Evolutionary conservation across 2,797 vertebrate species (phyloP).

Genomic region (Pygocentrus nattereri): DNA sequence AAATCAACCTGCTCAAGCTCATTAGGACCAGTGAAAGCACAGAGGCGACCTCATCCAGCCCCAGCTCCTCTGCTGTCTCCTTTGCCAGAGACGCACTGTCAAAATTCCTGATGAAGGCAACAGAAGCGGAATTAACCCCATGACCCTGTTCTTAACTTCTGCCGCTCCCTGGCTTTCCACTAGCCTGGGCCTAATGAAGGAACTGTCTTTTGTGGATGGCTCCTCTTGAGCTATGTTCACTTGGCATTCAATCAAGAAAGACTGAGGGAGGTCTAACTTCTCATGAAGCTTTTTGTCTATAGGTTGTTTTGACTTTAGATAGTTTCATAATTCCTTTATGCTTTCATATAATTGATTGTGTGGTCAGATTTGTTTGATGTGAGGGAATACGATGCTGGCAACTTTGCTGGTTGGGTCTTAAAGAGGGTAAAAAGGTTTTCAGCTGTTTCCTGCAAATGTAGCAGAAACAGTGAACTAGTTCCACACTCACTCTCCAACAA

Average conservation of each 20-base stretch:
- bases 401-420: background rate
- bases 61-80: constrained; percentile 54
- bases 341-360: constrained; percentile 13
- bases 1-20: constrained; percentile 59
- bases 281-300: constrained; percentile 22
- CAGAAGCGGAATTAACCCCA: constrained; percentile 77
- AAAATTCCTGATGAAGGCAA: constrained; percentile 71
- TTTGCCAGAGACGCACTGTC: constrained; percentile 76
- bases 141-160: constrained; percentile 68
- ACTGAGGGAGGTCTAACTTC: constrained; percentile 54
- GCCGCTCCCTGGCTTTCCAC: constrained; percentile 59
- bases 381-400: background rate
- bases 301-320: constrained; percentile 4
- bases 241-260: constrained; percentile 74
- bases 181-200: constrained; percentile 75
- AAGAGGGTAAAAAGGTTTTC: constrained; percentile 24
- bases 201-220: constrained; percentile 64
- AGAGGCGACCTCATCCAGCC: constrained; percentile 70
- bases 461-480: constrained; percentile 41
- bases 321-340: background rate
- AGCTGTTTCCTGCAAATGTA: constrained; percentile 38
- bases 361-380: background rate
- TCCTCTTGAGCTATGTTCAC: constrained; percentile 79
- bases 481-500: constrained; percentile 50
- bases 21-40: constrained; percentile 65